Evolutionary conservation across 2,797 vertebrate species (phyloP).

Genomic region (Anolis apletophallus): DNA sequence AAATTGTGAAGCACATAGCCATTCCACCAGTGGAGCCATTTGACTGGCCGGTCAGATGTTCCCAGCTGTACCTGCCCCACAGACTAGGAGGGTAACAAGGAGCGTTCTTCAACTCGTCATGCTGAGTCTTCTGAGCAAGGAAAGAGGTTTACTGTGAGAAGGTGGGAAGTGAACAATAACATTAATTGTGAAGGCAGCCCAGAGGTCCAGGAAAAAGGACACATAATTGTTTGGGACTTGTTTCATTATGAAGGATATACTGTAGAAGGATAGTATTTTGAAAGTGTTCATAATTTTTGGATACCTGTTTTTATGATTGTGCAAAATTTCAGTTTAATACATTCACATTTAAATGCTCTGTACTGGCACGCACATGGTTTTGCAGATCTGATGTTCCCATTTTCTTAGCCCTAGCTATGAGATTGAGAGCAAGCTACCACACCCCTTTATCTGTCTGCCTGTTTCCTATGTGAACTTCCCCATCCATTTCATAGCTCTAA

Average conservation of each 20-base stretch:
- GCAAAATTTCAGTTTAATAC: background rate
- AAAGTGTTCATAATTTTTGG: background rate
- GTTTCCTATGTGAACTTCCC: background rate
- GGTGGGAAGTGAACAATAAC: background rate
- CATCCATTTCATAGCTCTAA: background rate
- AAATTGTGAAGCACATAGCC: background rate
- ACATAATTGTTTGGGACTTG: background rate
- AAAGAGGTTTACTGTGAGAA: background rate
- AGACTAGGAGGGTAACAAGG: background rate
- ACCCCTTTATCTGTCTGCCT: too few species aligned
- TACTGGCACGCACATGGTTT: too few species aligned
- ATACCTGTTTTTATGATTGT: background rate
- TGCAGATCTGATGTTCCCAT: too few species aligned
- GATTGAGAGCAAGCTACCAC: too few species aligned
- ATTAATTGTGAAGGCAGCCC: background rate
- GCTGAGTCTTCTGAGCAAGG: background rate
- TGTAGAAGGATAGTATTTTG: fast-evolving
- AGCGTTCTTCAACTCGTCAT: background rate
- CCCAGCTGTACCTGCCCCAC: background rate
- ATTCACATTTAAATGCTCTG: background rate
- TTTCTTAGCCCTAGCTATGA: background rate
- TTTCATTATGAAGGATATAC: background rate
- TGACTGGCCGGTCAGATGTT: background rate
- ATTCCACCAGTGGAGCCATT: background rate
- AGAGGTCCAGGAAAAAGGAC: background rate